These are phyloP conservation scores for Manis pentadactyla DNA, from an alignment of 2,797 vertebrate genomes.

Conservation along the genomic window DNA sequence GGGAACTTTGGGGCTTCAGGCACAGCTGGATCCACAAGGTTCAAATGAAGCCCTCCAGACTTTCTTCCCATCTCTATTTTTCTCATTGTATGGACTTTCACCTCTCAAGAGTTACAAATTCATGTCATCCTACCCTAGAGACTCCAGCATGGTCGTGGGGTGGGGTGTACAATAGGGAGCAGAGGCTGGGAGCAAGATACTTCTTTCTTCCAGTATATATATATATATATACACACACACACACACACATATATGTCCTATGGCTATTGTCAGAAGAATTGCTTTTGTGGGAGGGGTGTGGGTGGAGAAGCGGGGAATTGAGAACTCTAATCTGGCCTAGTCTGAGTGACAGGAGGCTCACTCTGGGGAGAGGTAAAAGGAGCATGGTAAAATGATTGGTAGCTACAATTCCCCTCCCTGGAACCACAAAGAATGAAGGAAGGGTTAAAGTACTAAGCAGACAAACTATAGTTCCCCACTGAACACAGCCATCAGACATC, in stretches of 20 bases:
- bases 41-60: neutral
- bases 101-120: neutral
- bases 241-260: neutral
- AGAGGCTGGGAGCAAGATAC: neutral
- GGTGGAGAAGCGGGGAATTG: neutral
- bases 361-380: neutral
- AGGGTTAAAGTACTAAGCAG: neutral
- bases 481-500: neutral
- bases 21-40: neutral
- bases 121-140: neutral
- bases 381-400: neutral
- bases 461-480: neutral
- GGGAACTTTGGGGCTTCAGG: neutral
- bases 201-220: slow-evolving; percentile 1
- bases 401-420: neutral
- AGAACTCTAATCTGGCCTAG: neutral
- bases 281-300: neutral
- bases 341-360: neutral
- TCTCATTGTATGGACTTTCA: neutral
- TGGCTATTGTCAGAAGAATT: neutral
- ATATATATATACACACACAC: no score
- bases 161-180: neutral
- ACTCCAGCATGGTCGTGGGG: neutral
- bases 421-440: neutral
- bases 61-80: neutral